Percentiles rank a stretch among this genome's conserved stretches.
These are phyloP conservation scores for Camptogramma bilineatum DNA, from an alignment of 2,888 invertebrate genomes.

Conservation along the genomic window DNA sequence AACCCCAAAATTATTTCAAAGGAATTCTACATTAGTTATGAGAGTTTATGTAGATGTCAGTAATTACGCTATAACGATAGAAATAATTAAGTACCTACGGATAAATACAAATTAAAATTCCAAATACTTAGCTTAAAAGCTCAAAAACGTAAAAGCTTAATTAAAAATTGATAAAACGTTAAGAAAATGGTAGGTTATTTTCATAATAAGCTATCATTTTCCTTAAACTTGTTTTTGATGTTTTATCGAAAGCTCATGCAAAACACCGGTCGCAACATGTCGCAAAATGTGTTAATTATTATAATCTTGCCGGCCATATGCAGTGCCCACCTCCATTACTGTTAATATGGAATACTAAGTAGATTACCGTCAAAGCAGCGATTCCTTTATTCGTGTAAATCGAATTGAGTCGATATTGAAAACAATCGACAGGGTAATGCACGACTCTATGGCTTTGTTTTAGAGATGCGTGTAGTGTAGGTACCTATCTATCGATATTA, in stretches of 20 bases:
- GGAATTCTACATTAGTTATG: no score
- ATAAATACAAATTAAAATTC: no score
- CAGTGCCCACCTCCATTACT: constrained; percentile 55
- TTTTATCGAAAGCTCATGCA: constrained; percentile 11
- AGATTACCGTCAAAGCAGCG: constrained; percentile 73
- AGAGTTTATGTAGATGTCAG: no score
- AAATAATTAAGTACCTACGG: no score
- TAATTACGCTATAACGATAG: no score
- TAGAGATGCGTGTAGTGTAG: constrained; percentile 50
- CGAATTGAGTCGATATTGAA: constrained; percentile 81
- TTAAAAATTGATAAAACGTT: no score
- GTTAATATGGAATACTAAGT: constrained; percentile 67
- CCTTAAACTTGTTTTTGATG: not conserved
- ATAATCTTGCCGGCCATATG: constrained; percentile 71
- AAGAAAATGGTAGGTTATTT: not conserved
- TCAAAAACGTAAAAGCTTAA: no score
- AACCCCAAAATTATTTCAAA: no score
- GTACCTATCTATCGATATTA: constrained; percentile 41
- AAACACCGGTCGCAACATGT: constrained; percentile 22
- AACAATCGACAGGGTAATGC: constrained; percentile 82
- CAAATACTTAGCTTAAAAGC: no score
- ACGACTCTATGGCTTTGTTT: constrained; percentile 65
- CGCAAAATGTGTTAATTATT: constrained; percentile 66
- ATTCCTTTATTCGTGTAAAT: constrained; percentile 81
- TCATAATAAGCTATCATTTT: not conserved